Percentiles rank a stretch among this genome's conserved stretches.
Evolutionary conservation across 2,888 invertebrate species (phyloP).

Genomic region (Lycia hirtaria): DNA sequence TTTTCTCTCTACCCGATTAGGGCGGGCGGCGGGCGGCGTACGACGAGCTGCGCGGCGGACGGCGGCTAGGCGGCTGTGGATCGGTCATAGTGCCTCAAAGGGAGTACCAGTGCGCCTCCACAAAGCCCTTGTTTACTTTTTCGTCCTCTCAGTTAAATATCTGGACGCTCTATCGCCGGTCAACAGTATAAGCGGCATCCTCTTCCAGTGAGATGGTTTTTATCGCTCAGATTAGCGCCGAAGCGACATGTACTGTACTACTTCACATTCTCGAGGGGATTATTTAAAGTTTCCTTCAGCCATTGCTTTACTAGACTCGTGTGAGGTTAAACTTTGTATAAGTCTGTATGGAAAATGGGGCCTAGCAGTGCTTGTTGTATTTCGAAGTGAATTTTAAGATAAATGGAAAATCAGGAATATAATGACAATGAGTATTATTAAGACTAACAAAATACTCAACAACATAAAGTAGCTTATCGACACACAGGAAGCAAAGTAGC

Average conservation of each 20-base stretch:
- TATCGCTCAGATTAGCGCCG: conserved; percentile 65
- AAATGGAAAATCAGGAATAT: background rate
- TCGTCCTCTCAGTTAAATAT: conserved; percentile 66
- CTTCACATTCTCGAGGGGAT: conserved; percentile 63
- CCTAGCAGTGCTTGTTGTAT: conserved; percentile 5
- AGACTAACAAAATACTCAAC: too few relatives aligned
- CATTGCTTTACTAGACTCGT: conserved; percentile 38
- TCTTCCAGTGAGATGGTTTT: conserved; percentile 59
- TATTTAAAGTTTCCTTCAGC: conserved; percentile 62
- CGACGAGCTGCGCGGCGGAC: conserved; percentile 44
- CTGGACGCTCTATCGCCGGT: conserved; percentile 67
- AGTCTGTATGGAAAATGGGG: conserved; percentile 6
- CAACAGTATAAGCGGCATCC: conserved; percentile 64
- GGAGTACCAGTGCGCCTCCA: conserved; percentile 46
- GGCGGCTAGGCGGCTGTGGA: conserved; percentile 37
- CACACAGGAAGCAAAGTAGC: too few relatives aligned
- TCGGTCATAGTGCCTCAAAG: conserved; percentile 50
- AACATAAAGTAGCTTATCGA: too few relatives aligned
- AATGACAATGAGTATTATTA: too few relatives aligned
- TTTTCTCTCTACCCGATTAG: conserved; percentile 63
- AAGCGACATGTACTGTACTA: conserved; percentile 60
- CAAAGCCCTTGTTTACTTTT: conserved; percentile 70
- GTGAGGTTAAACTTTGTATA: conserved; percentile 32
- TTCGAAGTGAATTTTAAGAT: background rate
- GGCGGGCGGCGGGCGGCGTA: conserved; percentile 47